Base-by-base conservation (phyloP, 1,140 invertebrate genomes). In the Lutraria rhynchaena region DNA sequence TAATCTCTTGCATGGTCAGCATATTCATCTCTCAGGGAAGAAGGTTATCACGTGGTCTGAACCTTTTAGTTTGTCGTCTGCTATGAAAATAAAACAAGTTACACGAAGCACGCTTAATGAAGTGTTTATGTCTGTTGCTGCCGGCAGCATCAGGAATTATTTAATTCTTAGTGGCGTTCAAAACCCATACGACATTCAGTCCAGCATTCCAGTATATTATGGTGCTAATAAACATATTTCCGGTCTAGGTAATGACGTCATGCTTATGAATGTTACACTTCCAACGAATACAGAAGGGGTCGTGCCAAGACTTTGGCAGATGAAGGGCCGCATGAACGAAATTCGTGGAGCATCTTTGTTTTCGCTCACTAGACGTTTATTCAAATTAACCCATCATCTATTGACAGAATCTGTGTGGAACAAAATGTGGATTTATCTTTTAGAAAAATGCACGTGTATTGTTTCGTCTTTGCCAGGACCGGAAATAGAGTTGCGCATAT, bases 221-320 rank as follows among this genome's bases (percentile, higher is more conserved):
- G 78, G 78, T 35, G 44, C 44, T 11, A 63, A 81, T 35, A 65
- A 73, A 49, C 58, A 81, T n/a, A 24, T 29, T 17, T 63, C 44
- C 24, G 69, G 69, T 29, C 58, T 73, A 19, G 78, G 78, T 7
- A 92, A 91, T 61, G 90, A 93, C 65, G 92, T 92, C 61, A 88
- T 93, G 4, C 87, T 93, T 19, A 92, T 94, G 1, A 86, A 93
- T 29, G 81, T 93, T 5, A 85, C 90, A 7, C 86, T 94, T 29
- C 94, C 94, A 22, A 93, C 93, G 4, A 93, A 93, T 71, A 93
- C 92, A 7, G 94, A 94, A 84, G 94, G 94, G 4, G 93, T 93
- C 13, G 93, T 95, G 44, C 94, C 94, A 7, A 87, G 94, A n/a
- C 89, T 95, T 5, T 95, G 94, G 94, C 92, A 93, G 49, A 93